Evolutionary conservation across 2,888 invertebrate species (phyloP).

Genomic region (Archips crataeganus): DNA sequence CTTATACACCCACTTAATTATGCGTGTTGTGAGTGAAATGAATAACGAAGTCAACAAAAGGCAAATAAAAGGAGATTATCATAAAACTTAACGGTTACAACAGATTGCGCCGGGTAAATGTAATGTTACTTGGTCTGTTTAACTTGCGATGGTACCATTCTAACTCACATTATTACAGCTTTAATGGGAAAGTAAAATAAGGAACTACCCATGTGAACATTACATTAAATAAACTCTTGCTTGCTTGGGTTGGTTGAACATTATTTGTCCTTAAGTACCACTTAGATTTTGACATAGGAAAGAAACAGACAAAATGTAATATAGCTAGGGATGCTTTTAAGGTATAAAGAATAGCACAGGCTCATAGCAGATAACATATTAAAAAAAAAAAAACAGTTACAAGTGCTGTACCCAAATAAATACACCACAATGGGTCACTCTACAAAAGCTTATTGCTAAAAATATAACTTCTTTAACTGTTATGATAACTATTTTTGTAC

Average conservation of each 20-base stretch:
- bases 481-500: no score
- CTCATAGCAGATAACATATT: no score
- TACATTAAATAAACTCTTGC: not conserved
- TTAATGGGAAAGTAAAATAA: conserved; percentile 16
- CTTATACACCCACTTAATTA: no score
- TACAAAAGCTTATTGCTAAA: no score
- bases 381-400: no score
- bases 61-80: not conserved
- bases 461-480: no score
- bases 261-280: not conserved
- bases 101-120: not conserved
- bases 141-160: conserved; percentile 16
- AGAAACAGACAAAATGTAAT: not conserved
- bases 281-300: not conserved
- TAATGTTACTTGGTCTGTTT: conserved; percentile 11
- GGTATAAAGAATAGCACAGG: no score
- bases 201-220: not conserved
- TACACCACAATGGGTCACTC: no score
- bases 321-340: not conserved
- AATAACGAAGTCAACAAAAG: not conserved
- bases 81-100: conserved; percentile 15
- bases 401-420: no score
- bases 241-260: not conserved
- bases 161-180: not conserved
- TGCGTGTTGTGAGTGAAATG: not conserved